Evolutionary conservation across 2,797 vertebrate genomes (phyloP), one percentile per base, ranked within the genome.

Genomic region (Enteromius trimaculatus): DNA sequence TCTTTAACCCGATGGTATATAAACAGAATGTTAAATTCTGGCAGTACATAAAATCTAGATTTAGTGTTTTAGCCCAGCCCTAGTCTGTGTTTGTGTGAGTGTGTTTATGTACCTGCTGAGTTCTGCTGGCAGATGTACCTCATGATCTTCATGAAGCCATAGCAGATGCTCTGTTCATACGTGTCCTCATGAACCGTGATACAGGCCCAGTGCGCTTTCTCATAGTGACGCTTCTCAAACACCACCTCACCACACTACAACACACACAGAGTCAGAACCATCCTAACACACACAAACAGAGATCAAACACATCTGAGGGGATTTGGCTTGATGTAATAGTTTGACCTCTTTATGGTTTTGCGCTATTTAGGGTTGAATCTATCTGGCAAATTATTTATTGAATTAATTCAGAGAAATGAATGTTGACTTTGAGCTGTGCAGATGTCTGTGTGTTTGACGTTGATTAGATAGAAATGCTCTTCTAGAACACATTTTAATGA

Each of bases 71-170:
- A 39, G 37, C 39, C 8, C 39, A 39, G 34, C 3, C 34, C 34
- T 0, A n/a, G n/a, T n/a, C 47, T 49, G 51, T 21, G 51, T 55
- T 8, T n/a, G 51, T 19, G 21, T 19, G 19, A 26, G 55, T 60
- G 44, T 3, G 70, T 26, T 44, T 9, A 21, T 60, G 23, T 6
- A 97, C 96, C 96, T 91, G 92, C 88, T 66, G 96, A 93, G 85
- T 98, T 97, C 89, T 97, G 95, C 89, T 97, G 93, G 51, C 96
- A 98, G 85, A 98, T 98, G 92, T 96, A 98, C 91, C 91, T 95
- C 97, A 98, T 97, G 86, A 98, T 93, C 93, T 92, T 96, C 97
- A 97, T 98, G 88, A 98, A 98, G 0, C 96, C 96, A 0, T 96
- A 95, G 92, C 96, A 97, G 90, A 96, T 96, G 92, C 96, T 97